Percentiles rank a stretch among this genome's conserved stretches.
These are phyloP conservation scores for Oryzias javanicus DNA, from an alignment of 2,113 vertebrate species.

Conservation along the genomic window DNA sequence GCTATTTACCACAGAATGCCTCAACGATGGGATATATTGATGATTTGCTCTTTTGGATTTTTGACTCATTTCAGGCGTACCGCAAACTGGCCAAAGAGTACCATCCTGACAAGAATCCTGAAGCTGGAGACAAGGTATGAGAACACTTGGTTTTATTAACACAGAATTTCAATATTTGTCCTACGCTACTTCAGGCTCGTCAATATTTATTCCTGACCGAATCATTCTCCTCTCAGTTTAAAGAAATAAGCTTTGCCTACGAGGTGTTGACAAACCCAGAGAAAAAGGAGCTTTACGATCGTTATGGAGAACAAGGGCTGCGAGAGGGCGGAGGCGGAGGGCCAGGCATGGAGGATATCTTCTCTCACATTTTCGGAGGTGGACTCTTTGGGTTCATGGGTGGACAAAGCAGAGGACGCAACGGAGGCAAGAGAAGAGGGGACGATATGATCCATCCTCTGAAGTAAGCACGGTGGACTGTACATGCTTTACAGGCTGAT, in stretches of 20 bases:
- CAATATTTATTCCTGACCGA: background rate
- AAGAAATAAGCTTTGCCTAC: constrained; percentile 99
- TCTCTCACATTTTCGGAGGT: constrained; percentile 98
- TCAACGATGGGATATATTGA: background rate
- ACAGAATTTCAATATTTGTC: background rate
- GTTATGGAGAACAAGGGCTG: constrained; percentile 96
- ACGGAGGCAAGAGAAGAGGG: constrained; percentile 93
- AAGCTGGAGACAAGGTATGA: constrained; percentile 97
- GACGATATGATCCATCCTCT: constrained; percentile 98
- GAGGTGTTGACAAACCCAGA: constrained; percentile 96
- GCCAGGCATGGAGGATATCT: constrained; percentile 97
- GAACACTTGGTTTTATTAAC: too few relatives aligned
- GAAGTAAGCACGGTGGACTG: constrained; percentile 80
- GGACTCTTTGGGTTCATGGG: constrained; percentile 98
- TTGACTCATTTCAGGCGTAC: constrained; percentile 83
- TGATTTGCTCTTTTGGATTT: constrained; percentile 3
- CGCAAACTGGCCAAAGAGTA: constrained; percentile 98
- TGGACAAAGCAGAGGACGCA: constrained; percentile 89
- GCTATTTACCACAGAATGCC: too few relatives aligned
- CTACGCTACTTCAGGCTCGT: background rate
- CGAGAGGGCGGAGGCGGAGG: constrained; percentile 94
- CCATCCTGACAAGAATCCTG: constrained; percentile 98
- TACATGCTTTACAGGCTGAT: background rate
- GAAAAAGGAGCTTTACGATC: constrained; percentile 94
- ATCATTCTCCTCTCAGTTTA: constrained; percentile 81